Evolutionary conservation across 2,113 vertebrate genomes (phyloP).

Genomic region (Ia io): DNA sequence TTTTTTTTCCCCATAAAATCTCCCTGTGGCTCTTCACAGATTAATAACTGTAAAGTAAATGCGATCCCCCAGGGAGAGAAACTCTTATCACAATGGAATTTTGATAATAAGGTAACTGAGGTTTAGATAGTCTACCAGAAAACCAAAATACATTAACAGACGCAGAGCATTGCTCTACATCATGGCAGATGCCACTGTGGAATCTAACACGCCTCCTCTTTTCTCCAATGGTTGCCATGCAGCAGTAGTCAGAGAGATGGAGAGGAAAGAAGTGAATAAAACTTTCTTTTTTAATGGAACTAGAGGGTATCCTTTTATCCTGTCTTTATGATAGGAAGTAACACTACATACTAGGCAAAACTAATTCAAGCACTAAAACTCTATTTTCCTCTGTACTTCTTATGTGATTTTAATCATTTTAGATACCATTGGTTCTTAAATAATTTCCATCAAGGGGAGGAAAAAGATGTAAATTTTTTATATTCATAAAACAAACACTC

Average conservation of each 20-base stretch:
- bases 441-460: conserved; percentile 25
- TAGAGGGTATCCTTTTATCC: background rate
- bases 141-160: background rate
- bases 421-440: background rate
- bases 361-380: conserved; percentile 18
- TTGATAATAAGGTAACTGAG: conserved; percentile 30
- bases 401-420: conserved; percentile 39
- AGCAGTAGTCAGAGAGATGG: background rate
- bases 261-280: background rate
- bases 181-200: background rate
- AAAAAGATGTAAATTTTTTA: conserved; percentile 49
- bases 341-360: background rate
- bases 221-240: background rate
- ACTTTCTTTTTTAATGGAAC: background rate
- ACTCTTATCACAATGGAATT: background rate
- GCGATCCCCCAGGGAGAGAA: background rate
- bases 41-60: background rate
- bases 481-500: conserved; percentile 29
- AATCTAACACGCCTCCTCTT: background rate
- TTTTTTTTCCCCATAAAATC: background rate
- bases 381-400: background rate
- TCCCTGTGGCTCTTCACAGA: conserved; percentile 17
- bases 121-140: background rate
- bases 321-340: background rate
- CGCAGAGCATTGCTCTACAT: background rate